phyloP scores from a whole-genome alignment of 2,113 vertebrate genomes.

The Fulmarus glacialis region DNA sequence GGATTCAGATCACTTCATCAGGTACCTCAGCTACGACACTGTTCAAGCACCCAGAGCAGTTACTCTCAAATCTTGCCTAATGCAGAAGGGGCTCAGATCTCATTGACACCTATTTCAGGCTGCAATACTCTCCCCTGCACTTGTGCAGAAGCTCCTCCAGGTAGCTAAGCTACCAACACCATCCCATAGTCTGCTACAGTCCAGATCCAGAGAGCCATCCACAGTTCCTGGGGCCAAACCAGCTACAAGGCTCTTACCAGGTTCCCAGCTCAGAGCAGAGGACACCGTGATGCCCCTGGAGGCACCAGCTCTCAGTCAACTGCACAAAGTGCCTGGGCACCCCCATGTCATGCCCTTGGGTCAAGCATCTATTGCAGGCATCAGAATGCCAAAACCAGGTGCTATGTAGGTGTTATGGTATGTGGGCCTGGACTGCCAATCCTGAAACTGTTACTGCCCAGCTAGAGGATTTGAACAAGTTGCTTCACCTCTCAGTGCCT shows the following conservation, averaged over 20 bases:
- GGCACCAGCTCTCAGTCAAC: not conserved
- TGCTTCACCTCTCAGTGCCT: not conserved
- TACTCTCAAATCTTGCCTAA: not conserved
- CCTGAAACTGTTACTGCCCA: not conserved
- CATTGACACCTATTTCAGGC: not conserved
- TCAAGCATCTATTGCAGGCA: not conserved
- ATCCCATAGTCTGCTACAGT: not conserved
- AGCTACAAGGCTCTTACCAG: not conserved
- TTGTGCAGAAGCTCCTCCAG: not conserved
- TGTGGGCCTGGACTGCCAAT: not conserved
- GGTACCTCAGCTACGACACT: not conserved
- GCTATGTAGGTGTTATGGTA: not conserved
- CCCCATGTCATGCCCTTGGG: not conserved
- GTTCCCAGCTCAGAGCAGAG: not conserved
- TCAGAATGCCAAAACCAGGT: not conserved
- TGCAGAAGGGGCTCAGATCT: not conserved
- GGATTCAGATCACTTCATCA: not conserved
- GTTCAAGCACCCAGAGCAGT: not conserved
- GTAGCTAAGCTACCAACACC: not conserved
- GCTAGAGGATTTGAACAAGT: not conserved
- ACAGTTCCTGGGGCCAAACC: not conserved
- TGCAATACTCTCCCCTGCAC: not conserved
- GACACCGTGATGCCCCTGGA: not conserved
- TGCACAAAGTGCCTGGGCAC: not conserved
- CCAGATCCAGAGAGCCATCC: not conserved